Base-by-base conservation (phyloP, 53 echinoderm and acorn worm genomes). In the Hippasteria phrygiana region DNA sequence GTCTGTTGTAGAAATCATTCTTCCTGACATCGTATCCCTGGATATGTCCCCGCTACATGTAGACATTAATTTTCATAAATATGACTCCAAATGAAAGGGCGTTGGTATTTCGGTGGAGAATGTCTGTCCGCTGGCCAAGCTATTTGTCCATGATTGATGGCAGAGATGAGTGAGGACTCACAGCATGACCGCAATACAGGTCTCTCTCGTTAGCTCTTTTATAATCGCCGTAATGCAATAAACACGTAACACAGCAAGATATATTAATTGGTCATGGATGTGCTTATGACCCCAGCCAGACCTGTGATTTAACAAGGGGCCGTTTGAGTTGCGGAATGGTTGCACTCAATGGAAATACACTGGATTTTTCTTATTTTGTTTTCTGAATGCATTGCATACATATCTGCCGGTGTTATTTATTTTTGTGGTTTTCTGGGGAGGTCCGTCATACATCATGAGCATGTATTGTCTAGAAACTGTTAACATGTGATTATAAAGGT, bases 81-180 rank as follows among this genome's bases (percentile, higher is more conserved):
- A 18, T 59, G 2, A 59, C n/a, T 59, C 3, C 22, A 12, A 66
- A 33, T 66, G 32, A 66, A 0, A 10, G 31, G 24, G 62, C 3
- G 14, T 1, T 35, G 67, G 67, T 34, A 66, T 14, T 66, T 33
- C 67, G 12, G 34, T 4, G 17, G 4, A 14, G 35, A 35, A 66
- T 66, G 14, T 66, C 26, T 66, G 8, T 36, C 31, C 67, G 1
- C 59, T 59, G 59, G 35, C 65, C n/a, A 2, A 41, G 20, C 65
- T 33, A 17, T 35, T 63, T 45, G 9, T 83, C 27, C 11, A 65
- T 83, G 83, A 69, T 66, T 83, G 69, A 69, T 48, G 18, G 43
- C 26, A 46, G 13, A 55, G 69, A 45, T 67, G 83, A 83, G 45
- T 16, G 67, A 69, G 22, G 41, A 35, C 28, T n/a, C 1, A 17